phyloP scores from a whole-genome alignment of 2,888 invertebrate species.

The Ecdyonurus torrentis region DNA sequence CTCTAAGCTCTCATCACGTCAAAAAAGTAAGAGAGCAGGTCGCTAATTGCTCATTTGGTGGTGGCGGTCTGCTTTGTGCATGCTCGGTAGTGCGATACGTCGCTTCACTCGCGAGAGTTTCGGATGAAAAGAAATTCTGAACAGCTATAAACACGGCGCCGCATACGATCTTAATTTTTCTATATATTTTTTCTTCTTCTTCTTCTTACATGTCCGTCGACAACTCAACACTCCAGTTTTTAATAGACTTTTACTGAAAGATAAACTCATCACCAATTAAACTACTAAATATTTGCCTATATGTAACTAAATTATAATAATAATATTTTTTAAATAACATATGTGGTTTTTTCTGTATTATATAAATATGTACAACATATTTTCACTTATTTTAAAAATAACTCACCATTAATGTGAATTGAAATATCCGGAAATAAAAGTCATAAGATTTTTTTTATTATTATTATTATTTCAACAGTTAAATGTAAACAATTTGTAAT shows the following conservation, averaged over 20 bases:
- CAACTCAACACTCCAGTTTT: background rate
- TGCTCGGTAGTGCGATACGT: background rate
- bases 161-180: too few relatives aligned
- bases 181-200: background rate
- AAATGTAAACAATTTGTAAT: too few relatives aligned
- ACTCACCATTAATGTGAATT: too few relatives aligned
- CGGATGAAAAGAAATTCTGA: background rate
- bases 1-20: background rate
- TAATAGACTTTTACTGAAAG: background rate
- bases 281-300: background rate
- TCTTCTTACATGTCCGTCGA: background rate
- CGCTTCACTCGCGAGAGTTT: background rate
- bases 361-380: too few relatives aligned
- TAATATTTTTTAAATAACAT: too few relatives aligned
- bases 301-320: too few relatives aligned
- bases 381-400: too few relatives aligned
- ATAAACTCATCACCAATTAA: background rate
- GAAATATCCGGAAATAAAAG: too few relatives aligned
- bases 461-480: too few relatives aligned
- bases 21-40: background rate
- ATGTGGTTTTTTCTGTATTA: too few relatives aligned
- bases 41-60: conserved; percentile 2
- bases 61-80: conserved; percentile 1
- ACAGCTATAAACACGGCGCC: too few relatives aligned
- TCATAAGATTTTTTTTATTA: too few relatives aligned